These are phyloP conservation scores for Halichoerus grypus DNA, from an alignment of 2,113 vertebrate genomes.

Conservation along the genomic window DNA sequence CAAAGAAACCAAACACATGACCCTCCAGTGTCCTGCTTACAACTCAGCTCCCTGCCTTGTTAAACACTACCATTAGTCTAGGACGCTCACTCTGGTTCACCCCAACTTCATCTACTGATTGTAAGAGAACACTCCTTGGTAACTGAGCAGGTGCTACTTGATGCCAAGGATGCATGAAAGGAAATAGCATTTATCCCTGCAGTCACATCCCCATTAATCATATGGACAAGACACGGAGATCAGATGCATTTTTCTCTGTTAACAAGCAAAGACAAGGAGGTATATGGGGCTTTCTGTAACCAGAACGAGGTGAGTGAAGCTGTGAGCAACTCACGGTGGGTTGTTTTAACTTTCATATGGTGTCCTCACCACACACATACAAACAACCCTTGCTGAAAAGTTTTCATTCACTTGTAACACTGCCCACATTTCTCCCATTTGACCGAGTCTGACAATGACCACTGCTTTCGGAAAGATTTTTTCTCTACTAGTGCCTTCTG, in stretches of 20 bases:
- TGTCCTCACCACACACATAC: background rate
- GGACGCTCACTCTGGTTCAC: background rate
- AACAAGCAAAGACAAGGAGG: conserved; percentile 87
- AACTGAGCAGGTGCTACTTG: conserved; percentile 85
- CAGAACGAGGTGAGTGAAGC: conserved; percentile 61
- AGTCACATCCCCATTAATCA: conserved; percentile 89
- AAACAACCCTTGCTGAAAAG: conserved; percentile 84
- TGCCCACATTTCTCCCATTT: conserved; percentile 81
- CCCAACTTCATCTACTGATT: conserved; percentile 82
- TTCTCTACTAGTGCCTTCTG: conserved; percentile 59
- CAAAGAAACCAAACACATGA: background rate
- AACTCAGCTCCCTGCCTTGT: background rate
- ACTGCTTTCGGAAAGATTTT: conserved; percentile 79
- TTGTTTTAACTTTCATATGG: conserved; percentile 85
- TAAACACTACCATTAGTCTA: background rate
- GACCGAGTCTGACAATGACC: conserved; percentile 72
- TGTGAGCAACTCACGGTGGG: conserved; percentile 71
- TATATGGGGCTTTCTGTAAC: conserved; percentile 76
- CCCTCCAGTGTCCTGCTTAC: background rate
- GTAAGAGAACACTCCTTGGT: conserved; percentile 75
- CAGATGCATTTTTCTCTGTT: conserved; percentile 84
- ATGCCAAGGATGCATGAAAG: conserved; percentile 82
- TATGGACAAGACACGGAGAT: conserved; percentile 82
- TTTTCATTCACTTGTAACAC: conserved; percentile 78
- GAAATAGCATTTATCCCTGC: conserved; percentile 82